Conservation (phyloP, 2,113 vertebrate genomes). For the Muntiacus reevesi region DNA sequence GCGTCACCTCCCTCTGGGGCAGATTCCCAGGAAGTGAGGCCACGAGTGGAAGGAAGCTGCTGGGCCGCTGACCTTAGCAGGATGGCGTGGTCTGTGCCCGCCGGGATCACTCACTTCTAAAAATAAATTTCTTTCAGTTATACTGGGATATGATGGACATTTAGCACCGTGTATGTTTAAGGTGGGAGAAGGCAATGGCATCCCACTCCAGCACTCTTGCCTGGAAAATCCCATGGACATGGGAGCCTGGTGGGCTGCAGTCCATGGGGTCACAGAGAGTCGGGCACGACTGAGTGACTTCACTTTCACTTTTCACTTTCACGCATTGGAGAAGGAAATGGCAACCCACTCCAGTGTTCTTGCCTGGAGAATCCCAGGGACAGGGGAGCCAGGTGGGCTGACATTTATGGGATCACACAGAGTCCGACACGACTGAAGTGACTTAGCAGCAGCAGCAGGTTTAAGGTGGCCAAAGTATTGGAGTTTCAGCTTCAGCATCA, state of each 20-base stretch:
- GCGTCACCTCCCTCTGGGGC: not conserved
- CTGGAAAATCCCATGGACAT: no score
- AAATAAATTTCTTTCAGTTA: not conserved
- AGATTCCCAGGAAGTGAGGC: not conserved
- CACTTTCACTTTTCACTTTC: no score
- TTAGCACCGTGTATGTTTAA: not conserved
- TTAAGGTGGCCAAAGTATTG: not conserved
- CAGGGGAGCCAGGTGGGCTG: no score
- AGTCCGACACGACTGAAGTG: no score
- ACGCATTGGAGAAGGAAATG: no score
- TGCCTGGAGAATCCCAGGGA: no score
- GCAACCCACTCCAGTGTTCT: no score
- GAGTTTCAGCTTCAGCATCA: not conserved
- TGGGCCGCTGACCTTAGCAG: not conserved
- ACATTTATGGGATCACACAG: no score
- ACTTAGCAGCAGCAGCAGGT: not conserved
- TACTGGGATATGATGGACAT: not conserved
- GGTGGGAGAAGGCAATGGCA: not conserved
- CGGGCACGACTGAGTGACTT: no score
- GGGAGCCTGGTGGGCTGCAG: no score
- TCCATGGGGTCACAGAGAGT: no score
- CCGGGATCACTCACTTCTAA: not conserved
- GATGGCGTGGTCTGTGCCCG: accelerated
- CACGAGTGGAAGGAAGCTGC: not conserved
- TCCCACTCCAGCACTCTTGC: no score